A percentile compares a stretch with the other conserved stretches of the same genome.
phyloP scores from a whole-genome alignment of 2,888 invertebrate species.

The Clunio marinus region DNA sequence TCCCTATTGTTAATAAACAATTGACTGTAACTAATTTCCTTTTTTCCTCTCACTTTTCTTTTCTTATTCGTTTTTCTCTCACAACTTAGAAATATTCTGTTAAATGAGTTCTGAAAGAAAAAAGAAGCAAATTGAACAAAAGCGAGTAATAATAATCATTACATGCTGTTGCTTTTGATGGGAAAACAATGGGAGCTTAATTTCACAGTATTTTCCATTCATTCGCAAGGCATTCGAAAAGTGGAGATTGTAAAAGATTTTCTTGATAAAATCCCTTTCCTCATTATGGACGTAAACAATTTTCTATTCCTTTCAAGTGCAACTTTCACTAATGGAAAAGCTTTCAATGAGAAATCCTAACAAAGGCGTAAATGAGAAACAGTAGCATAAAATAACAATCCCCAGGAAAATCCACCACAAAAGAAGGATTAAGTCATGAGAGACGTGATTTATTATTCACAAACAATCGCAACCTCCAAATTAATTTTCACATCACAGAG shows the following conservation, averaged over 20 bases:
- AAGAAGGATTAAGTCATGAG: slow-evolving; percentile 23
- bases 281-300: neutral
- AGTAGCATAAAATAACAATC: neutral
- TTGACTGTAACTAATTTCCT: slow-evolving; percentile 10
- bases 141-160: neutral
- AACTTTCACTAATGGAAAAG: neutral
- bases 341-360: neutral
- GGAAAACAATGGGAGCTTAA: slow-evolving; percentile 15
- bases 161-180: neutral
- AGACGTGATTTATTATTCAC: slow-evolving; percentile 24
- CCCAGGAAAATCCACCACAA: slow-evolving; percentile 8
- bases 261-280: slow-evolving; percentile 14
- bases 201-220: slow-evolving; percentile 20
- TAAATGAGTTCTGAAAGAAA: neutral
- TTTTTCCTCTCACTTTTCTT: no score
- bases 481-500: neutral
- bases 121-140: neutral
- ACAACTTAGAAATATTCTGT: no score
- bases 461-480: slow-evolving; percentile 23
- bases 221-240: neutral
- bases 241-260: neutral
- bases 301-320: slow-evolving; percentile 5
- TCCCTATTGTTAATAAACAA: slow-evolving; percentile 3
- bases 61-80: no score
- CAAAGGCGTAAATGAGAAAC: slow-evolving; percentile 21